Evolutionary conservation across 2,797 vertebrate species (phyloP), one percentile per base, ranked within the genome.

Genomic region (Schizopygopsis pylzovi): DNA sequence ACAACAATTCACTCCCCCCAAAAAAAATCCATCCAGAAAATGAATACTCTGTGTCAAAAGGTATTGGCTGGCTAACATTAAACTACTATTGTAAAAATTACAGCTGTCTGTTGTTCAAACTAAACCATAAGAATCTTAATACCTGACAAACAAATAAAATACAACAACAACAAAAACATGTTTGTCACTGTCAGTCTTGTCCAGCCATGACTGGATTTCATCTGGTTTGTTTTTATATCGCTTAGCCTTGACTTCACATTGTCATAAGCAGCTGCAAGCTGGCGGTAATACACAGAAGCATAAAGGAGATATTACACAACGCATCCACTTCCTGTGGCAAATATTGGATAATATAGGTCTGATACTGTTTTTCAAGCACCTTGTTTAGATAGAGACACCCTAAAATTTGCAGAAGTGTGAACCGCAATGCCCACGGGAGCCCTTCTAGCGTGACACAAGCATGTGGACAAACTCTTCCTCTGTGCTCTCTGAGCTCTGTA

Each of bases 401-500:
- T 81, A 52, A 43, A 49, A 78, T 93, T 95, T 94, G 93, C 92
- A 94, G 95, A 96, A 96, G 94, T 94, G 68, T 85, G 65, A 61
- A 33, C 9, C 90, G 88, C 91, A 63, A 77, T 83, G 45, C 87
- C 47, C 56, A 39, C 54, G 87, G 89, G 72, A 92, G 91, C 81
- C 91, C 49, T 73, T 84, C 52, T 13, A 88, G 89, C 88, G 87
- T 87, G 90, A 68, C 79, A 77, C 92, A 94, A 93, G 94, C 93
- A 94, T 95, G 93, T 88, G 83, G 88, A 85, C 82, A 90, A 88
- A 87, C 86, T 93, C 93, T 96, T 96, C 95, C 94, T 95, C 37
- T 56, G 68, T 95, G 90, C 93, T 91, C 93, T 93, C 94, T 86
- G 93, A 92, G 70, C 78, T 54, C 77, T 7, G 37, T 47, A 65